Percentiles rank a stretch among this genome's conserved stretches.
Conservation (phyloP, 2,797 vertebrate genomes). For the Sylvia borin region DNA sequence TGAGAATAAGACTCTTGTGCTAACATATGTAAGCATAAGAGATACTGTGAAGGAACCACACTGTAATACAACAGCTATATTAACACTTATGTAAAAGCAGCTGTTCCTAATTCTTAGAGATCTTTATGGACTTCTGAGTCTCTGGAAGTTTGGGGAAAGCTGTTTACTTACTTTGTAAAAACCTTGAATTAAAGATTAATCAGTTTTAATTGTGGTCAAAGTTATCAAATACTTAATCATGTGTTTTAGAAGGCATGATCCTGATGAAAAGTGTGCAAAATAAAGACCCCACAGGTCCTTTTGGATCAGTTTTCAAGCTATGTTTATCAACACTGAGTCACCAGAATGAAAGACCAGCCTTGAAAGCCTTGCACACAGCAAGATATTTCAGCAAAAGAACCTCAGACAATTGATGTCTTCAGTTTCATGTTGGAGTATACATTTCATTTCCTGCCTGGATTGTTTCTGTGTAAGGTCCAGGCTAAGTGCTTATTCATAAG, state of each 20-base stretch:
- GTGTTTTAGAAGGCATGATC: neutral
- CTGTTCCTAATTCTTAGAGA: neutral
- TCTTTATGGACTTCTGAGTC: neutral
- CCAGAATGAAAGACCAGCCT: neutral
- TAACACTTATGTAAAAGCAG: neutral
- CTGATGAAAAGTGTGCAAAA: neutral
- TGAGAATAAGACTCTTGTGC: neutral
- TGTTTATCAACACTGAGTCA: conserved; percentile 21
- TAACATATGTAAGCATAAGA: neutral
- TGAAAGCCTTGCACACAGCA: neutral
- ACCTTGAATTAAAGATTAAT: neutral
- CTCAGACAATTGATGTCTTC: neutral
- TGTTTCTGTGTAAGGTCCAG: neutral
- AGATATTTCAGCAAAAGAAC: neutral
- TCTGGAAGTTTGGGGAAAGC: neutral
- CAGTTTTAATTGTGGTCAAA: neutral
- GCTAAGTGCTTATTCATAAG: neutral
- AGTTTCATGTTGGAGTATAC: neutral
- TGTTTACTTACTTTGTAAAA: neutral
- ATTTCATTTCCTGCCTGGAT: neutral
- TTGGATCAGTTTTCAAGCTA: conserved; percentile 4
- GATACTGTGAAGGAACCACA: neutral
- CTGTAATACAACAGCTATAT: neutral
- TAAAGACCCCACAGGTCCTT: neutral
- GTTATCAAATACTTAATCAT: neutral